Percentiles rank a stretch among this genome's conserved stretches.
Conservation (phyloP, 2,797 vertebrate genomes). For the Cryptoprocta ferox region DNA sequence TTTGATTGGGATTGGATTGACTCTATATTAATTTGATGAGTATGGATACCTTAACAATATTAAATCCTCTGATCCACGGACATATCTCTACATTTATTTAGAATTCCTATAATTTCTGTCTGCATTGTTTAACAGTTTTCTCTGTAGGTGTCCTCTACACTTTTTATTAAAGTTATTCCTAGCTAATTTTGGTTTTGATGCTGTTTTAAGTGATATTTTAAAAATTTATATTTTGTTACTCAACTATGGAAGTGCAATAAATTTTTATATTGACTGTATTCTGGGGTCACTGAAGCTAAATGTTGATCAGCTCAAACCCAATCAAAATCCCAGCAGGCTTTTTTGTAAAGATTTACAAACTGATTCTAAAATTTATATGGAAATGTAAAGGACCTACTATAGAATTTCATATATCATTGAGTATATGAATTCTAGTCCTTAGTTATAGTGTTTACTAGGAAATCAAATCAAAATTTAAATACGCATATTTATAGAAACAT, state of each 20-base stretch:
- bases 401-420: neutral
- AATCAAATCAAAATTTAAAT: neutral
- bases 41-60: neutral
- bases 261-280: constrained; percentile 14
- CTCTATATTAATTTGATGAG: neutral
- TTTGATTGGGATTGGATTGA: neutral
- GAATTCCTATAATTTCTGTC: neutral
- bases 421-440: neutral
- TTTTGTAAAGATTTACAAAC: neutral
- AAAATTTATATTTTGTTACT: neutral
- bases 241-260: neutral
- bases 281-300: neutral
- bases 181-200: constrained; percentile 1
- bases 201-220: neutral
- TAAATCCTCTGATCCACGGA: neutral
- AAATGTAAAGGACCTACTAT: neutral
- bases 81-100: neutral
- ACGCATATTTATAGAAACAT: neutral
- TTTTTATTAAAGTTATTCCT: constrained; percentile 9
- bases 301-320: neutral
- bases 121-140: neutral
- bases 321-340: neutral
- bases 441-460: constrained; percentile 19
- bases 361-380: neutral
- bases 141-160: neutral